Base-by-base conservation (phyloP, 2,888 invertebrate species). In the Lampropteryx suffumata region DNA sequence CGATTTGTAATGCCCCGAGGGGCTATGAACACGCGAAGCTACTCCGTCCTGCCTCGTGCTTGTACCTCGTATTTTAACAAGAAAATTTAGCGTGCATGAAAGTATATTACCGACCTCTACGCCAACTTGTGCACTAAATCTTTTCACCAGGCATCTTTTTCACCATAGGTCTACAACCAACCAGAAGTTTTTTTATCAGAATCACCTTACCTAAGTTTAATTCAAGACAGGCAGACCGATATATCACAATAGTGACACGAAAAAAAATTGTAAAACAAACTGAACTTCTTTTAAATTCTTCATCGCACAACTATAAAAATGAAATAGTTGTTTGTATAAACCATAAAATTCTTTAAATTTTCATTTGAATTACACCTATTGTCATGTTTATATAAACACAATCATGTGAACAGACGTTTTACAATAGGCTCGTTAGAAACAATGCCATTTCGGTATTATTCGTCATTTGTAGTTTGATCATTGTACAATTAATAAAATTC, bases 1-100 rank as follows among this genome's bases (percentile, higher is more conserved):
- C 67, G 66, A 65, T 59, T 62, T 55, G 55, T 56, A 44, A 56
- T 59, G 56, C 72, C 58, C 70, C 3, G 36, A 67, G 62, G 72
- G 68, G 56, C 42, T 48, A 29, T 21, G 33, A 53, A 50, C 75
- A 73, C 67, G 72, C 73, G 50, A 74, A 33, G 46, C 9, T 27
- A 28, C 36, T 24, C 36, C 12, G 29, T 11, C 29, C 29, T 21
- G 28, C 28, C 27, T 13, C 33, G 26, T 45, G 13, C 40, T 30
- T 48, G 37, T 41, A 45, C 42, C 32, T 24, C 35, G 46, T 64
- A 53, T 55, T 64, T 61, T 53, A 61, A 57, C 59, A 47, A 56
- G 59, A 56, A 62, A 61, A 62, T n/a, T n/a, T n/a, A n/a, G n/a
- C 8, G 12, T 27, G 24, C 13, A 42, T 36, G 12, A 29, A 48